Conservation (phyloP, 2,113 vertebrate genomes). For the Pimephales promelas region DNA sequence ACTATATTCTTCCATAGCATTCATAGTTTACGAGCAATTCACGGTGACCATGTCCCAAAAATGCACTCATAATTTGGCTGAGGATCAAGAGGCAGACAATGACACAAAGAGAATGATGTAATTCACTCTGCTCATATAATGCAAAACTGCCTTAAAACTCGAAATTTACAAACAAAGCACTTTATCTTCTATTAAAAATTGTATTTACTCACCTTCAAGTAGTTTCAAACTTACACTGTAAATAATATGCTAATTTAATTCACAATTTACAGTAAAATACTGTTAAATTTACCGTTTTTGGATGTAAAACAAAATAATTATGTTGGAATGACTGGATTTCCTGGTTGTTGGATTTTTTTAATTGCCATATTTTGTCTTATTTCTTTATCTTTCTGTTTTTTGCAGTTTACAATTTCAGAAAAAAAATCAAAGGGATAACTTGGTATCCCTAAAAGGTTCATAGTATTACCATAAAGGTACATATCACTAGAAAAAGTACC, state of each 20-base stretch:
- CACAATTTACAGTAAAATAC: background rate
- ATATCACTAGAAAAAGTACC: too few relatives aligned
- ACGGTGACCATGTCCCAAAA: conserved; percentile 7
- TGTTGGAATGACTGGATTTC: too few relatives aligned
- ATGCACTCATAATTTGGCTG: conserved; percentile 42
- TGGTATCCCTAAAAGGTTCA: too few relatives aligned
- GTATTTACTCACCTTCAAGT: background rate
- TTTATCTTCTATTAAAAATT: background rate
- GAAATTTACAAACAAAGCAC: background rate
- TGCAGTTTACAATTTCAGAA: too few relatives aligned
- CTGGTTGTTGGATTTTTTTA: too few relatives aligned
- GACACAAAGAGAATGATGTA: background rate
- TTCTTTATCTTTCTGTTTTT: too few relatives aligned
- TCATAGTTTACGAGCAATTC: conserved; percentile 30
- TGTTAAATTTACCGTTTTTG: too few relatives aligned
- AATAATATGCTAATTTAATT: background rate
- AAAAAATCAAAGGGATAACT: too few relatives aligned
- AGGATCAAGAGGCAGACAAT: conserved; percentile 37
- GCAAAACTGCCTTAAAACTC: background rate
- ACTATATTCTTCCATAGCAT: conserved; percentile 20
- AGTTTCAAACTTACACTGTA: too few relatives aligned
- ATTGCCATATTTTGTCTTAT: too few relatives aligned
- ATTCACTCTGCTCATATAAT: background rate
- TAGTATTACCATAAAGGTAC: too few relatives aligned
- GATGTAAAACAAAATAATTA: too few relatives aligned